These are phyloP conservation scores for Phymanthus crucifer DNA, from an alignment of 92 coral and sea anemone genomes.

Conservation along the genomic window DNA sequence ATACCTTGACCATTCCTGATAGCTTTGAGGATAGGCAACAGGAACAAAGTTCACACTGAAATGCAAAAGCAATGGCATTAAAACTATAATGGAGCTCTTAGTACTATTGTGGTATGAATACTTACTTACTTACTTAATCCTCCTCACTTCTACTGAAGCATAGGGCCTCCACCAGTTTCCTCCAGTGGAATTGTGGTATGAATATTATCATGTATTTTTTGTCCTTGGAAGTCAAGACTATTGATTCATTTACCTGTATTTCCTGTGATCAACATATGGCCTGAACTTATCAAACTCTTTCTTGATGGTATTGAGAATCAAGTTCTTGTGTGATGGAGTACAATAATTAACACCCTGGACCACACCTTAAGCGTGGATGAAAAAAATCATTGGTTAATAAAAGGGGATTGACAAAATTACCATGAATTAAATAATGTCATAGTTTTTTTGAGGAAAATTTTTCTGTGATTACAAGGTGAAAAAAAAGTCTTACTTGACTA, in stretches of 20 bases:
- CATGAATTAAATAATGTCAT: too few relatives aligned
- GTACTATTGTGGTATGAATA: too few relatives aligned
- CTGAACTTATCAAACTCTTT: slow-evolving; percentile 57
- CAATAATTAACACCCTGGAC: background rate
- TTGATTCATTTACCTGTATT: slow-evolving; percentile 52
- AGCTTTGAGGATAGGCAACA: slow-evolving; percentile 11
- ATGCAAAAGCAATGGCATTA: too few relatives aligned
- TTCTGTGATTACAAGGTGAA: too few relatives aligned
- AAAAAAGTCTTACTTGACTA: background rate
- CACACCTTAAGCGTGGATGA: background rate
- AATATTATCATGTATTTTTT: too few relatives aligned
- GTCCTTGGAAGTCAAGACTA: background rate
- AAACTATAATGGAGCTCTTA: too few relatives aligned
- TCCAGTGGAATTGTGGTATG: too few relatives aligned
- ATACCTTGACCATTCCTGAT: slow-evolving; percentile 5
- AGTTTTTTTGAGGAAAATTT: too few relatives aligned
- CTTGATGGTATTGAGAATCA: slow-evolving; percentile 28
- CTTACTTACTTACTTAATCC: too few relatives aligned
- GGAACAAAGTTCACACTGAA: slow-evolving; percentile 68
- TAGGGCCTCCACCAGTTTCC: too few relatives aligned
- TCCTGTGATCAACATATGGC: slow-evolving; percentile 44
- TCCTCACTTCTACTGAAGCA: too few relatives aligned
- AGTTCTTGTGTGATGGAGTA: background rate
- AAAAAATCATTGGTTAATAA: background rate
- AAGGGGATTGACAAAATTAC: background rate